phyloP scores from a whole-genome alignment of 1,140 invertebrate species.

The Zaprionus africanus region DNA sequence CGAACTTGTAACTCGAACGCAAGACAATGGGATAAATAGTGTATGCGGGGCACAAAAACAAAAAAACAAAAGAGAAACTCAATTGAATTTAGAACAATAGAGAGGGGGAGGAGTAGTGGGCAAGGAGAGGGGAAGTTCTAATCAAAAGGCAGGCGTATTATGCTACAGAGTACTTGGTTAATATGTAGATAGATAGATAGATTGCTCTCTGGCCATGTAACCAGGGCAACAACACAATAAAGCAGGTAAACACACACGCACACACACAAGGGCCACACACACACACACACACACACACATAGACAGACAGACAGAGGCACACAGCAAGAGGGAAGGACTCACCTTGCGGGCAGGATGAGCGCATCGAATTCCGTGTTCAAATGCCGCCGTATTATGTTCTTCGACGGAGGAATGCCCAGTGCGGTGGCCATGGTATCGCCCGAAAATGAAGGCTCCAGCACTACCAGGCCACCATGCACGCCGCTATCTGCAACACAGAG shows the following conservation, averaged over 20 bases:
- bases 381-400: slow-evolving; percentile 96
- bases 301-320: slow-evolving; percentile 27
- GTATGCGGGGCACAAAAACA: slow-evolving; percentile 27
- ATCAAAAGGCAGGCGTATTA: slow-evolving; percentile 73
- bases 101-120: slow-evolving; percentile 33
- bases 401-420: slow-evolving; percentile 95
- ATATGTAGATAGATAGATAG: slow-evolving; percentile 26
- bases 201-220: slow-evolving; percentile 30
- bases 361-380: slow-evolving; percentile 95
- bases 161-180: slow-evolving; percentile 58
- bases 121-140: slow-evolving; percentile 36
- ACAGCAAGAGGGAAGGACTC: slow-evolving; percentile 61
- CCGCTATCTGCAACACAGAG: slow-evolving; percentile 90
- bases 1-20: slow-evolving; percentile 1
- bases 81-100: slow-evolving; percentile 49
- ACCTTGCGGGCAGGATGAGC: slow-evolving; percentile 96
- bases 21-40: slow-evolving; percentile 10
- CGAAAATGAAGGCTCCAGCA: slow-evolving; percentile 96
- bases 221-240: slow-evolving; percentile 39
- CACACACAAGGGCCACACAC: slow-evolving; percentile 34
- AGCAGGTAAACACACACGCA: neutral
- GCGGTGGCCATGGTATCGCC: slow-evolving; percentile 97
- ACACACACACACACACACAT: slow-evolving; percentile 23
- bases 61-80: neutral
- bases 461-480: slow-evolving; percentile 96